These are phyloP conservation scores for Strigamia crassipes DNA, from an alignment of 2,888 invertebrate genomes.

Conservation along the genomic window DNA sequence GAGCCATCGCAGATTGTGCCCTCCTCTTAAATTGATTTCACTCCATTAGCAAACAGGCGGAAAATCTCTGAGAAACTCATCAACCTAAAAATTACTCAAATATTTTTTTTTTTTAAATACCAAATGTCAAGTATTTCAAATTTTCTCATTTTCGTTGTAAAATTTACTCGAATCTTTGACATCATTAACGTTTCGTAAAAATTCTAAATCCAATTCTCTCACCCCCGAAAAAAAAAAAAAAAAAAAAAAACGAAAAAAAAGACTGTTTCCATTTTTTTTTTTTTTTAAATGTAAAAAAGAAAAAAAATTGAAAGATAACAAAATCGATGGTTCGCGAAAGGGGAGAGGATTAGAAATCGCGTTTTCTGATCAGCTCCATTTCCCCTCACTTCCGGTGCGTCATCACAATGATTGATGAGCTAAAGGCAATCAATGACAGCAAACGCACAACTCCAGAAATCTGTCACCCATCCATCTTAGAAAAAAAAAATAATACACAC, in stretches of 20 bases:
- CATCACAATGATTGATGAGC: conserved; percentile 23
- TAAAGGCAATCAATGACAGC: conserved; percentile 19
- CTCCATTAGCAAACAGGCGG: no score
- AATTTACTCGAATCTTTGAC: background rate
- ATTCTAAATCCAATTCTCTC: background rate
- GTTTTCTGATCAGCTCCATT: conserved; percentile 25
- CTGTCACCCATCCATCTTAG: background rate
- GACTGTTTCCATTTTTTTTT: background rate
- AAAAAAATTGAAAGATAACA: conserved; percentile 12
- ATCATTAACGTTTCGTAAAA: background rate
- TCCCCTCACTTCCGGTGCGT: conserved; percentile 30
- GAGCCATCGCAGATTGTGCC: no score
- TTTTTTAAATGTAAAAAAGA: background rate
- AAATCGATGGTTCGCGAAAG: background rate
- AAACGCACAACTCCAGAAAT: conserved; percentile 12
- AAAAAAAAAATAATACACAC: background rate
- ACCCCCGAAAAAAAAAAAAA: background rate
- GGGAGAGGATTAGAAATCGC: background rate
- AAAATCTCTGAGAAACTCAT: no score
- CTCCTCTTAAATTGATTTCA: no score
- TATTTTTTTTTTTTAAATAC: no score
- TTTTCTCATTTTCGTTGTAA: no score
- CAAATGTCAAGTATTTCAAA: no score
- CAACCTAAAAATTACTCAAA: no score
- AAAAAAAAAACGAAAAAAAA: background rate